phyloP scores from a whole-genome alignment of 2,888 invertebrate species.

The Ophioninae sp. region DNA sequence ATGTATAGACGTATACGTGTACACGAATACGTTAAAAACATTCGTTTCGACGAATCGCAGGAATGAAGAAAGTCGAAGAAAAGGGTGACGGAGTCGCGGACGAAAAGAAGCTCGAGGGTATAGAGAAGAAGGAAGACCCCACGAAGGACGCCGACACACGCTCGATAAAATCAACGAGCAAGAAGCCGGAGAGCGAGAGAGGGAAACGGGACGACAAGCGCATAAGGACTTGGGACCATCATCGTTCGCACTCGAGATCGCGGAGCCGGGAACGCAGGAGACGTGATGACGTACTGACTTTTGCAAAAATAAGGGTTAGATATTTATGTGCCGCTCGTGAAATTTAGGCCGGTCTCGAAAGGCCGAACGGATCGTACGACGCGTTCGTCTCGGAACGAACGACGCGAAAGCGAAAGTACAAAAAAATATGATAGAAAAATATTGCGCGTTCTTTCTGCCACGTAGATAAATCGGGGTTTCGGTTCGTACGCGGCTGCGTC shows the following conservation, averaged over 20 bases:
- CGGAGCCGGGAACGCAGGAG: slow-evolving; percentile 82
- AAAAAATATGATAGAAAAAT: not conserved
- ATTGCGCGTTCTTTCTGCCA: not conserved
- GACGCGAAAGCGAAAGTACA: not conserved
- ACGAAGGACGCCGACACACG: slow-evolving; percentile 78
- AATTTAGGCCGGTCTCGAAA: slow-evolving; percentile 42
- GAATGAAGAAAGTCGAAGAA: slow-evolving; percentile 76
- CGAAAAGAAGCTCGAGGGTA: slow-evolving; percentile 81
- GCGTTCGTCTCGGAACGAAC: slow-evolving; percentile 14
- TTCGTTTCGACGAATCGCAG: not conserved
- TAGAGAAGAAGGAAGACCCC: slow-evolving; percentile 79
- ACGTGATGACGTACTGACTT: slow-evolving; percentile 87
- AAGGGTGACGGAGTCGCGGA: slow-evolving; percentile 73
- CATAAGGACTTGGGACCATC: slow-evolving; percentile 78
- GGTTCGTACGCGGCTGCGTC: slow-evolving; percentile 13
- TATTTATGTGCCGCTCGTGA: slow-evolving; percentile 62
- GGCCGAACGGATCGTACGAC: not conserved
- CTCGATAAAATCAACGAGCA: slow-evolving; percentile 82
- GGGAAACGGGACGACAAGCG: slow-evolving; percentile 79
- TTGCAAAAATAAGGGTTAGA: slow-evolving; percentile 90
- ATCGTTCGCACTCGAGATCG: slow-evolving; percentile 75
- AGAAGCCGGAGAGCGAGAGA: slow-evolving; percentile 78
- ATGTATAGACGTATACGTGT: not conserved
- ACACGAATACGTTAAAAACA: not conserved
- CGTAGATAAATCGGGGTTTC: slow-evolving; percentile 22